phyloP scores from a whole-genome alignment of 2,888 invertebrate genomes.

The Furcula furcula region DNA sequence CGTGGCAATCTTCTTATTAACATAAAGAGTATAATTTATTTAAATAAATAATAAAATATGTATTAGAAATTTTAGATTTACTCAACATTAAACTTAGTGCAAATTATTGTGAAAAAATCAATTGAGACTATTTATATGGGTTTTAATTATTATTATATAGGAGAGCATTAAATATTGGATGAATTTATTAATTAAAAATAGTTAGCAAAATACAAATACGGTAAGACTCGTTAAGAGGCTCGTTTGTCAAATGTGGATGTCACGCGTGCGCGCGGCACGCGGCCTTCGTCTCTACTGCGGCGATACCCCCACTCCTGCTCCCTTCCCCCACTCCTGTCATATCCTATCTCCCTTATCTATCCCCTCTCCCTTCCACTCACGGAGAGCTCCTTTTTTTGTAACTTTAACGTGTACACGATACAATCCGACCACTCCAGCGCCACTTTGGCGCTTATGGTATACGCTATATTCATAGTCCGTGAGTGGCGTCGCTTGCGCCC shows the following conservation, averaged over 20 bases:
- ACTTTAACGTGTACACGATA: too few relatives aligned
- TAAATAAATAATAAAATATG: constrained; percentile 77
- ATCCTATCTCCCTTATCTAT: constrained; percentile 7
- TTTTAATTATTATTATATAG: constrained; percentile 81
- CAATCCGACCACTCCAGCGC: neutral
- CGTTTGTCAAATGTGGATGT: constrained; percentile 68
- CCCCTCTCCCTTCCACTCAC: constrained; percentile 13
- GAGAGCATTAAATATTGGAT: constrained; percentile 78
- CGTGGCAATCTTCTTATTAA: constrained; percentile 79
- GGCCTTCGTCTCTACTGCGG: constrained; percentile 25
- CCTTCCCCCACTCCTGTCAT: constrained; percentile 6
- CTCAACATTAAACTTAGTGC: constrained; percentile 80
- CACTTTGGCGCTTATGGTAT: constrained; percentile 2
- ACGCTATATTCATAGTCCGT: constrained; percentile 30
- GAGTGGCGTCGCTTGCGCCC: constrained; percentile 45
- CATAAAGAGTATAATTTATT: constrained; percentile 80
- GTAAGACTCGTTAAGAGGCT: constrained; percentile 79
- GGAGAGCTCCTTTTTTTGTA: too few relatives aligned
- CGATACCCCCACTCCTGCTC: constrained; percentile 7
- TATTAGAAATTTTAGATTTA: constrained; percentile 82
- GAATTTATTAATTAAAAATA: constrained; percentile 82
- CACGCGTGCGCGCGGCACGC: constrained; percentile 32
- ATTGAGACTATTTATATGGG: constrained; percentile 81
- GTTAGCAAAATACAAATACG: constrained; percentile 82
- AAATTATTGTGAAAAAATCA: constrained; percentile 79